These are phyloP conservation scores for Cyphomyrus discorhynchus DNA, from an alignment of 2,113 vertebrate species.

Conservation along the genomic window DNA sequence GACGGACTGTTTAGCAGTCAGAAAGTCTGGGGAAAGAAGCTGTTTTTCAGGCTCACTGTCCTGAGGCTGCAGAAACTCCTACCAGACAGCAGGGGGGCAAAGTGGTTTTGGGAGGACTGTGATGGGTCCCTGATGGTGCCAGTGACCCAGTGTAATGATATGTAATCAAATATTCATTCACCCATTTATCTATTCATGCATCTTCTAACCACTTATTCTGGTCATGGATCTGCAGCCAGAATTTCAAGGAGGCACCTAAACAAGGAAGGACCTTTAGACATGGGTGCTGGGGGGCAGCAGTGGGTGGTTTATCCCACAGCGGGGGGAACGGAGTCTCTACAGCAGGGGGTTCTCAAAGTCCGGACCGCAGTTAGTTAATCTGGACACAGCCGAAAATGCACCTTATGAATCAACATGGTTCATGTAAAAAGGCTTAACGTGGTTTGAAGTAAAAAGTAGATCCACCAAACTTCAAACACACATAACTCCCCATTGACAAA, in stretches of 20 bases:
- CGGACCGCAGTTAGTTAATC: not conserved
- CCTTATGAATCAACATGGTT: not conserved
- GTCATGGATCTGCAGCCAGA: not conserved
- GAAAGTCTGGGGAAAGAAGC: not conserved
- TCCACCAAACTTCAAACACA: not conserved
- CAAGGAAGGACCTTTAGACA: not conserved
- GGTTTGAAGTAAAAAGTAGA: not conserved
- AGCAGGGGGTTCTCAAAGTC: not conserved
- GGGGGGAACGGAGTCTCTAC: not conserved
- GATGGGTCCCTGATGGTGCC: not conserved
- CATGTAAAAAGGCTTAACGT: not conserved
- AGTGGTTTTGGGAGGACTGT: not conserved
- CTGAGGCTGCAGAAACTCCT: not conserved
- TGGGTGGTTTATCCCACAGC: not conserved
- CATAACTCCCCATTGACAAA: not conserved
- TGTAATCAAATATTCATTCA: not conserved
- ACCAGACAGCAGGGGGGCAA: not conserved
- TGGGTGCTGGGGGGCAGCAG: not conserved
- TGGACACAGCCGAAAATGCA: not conserved
- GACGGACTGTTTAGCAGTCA: not conserved
- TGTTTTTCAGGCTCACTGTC: not conserved
- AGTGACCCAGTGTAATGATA: not conserved
- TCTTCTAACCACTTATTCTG: too few species aligned
- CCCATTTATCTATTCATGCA: not conserved
- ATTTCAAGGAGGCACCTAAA: not conserved